Conservation (phyloP, 2,113 vertebrate genomes). For the Grallaria varia region DNA sequence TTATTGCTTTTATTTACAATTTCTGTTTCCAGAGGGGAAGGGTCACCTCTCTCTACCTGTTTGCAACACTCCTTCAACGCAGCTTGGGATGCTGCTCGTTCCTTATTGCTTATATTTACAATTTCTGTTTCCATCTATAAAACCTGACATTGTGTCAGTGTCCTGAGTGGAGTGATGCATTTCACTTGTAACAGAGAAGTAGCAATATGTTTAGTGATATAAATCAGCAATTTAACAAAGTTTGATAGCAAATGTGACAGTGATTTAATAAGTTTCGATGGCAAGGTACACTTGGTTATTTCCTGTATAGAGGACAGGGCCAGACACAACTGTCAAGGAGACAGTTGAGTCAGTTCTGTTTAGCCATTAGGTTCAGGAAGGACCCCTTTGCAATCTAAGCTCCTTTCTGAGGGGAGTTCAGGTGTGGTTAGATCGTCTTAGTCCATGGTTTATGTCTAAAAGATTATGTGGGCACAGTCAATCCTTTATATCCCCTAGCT, state of each 20-base stretch:
- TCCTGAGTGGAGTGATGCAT: too few species aligned
- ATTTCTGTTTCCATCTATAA: not conserved
- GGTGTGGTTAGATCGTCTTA: not conserved
- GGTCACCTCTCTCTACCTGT: not conserved
- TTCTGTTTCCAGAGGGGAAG: not conserved
- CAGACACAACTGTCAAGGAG: not conserved
- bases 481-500: not conserved
- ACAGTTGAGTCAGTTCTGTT: not conserved
- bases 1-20: not conserved
- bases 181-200: not conserved
- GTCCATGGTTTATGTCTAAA: not conserved
- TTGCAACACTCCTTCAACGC: not conserved
- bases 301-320: not conserved
- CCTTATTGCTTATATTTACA: not conserved
- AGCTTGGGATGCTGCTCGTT: not conserved
- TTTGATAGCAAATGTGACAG: not conserved
- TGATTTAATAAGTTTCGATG: not conserved
- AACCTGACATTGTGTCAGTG: not conserved
- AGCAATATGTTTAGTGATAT: not conserved
- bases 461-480: not conserved
- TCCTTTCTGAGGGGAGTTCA: not conserved
- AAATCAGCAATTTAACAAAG: not conserved
- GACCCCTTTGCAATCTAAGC: not conserved
- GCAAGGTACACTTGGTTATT: not conserved
- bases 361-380: not conserved